Conservation (phyloP, 2,888 invertebrate genomes). For the Cantharis rustica region DNA sequence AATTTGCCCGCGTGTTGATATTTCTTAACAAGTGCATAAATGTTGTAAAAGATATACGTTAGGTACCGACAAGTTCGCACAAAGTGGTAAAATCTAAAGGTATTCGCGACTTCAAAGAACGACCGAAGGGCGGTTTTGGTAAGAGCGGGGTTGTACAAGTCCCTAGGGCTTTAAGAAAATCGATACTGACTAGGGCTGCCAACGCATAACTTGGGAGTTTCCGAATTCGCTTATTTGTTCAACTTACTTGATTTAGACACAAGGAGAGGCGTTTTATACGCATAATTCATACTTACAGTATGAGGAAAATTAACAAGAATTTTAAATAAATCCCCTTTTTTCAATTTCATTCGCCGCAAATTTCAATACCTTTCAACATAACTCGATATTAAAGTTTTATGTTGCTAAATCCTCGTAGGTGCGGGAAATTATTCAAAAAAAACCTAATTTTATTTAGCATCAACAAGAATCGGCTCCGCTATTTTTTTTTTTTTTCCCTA, state of each 20-base stretch:
- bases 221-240: slow-evolving; percentile 32
- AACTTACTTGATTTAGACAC: slow-evolving; percentile 23
- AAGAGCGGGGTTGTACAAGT: slow-evolving; percentile 36
- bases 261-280: slow-evolving; percentile 2
- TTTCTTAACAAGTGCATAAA: not conserved
- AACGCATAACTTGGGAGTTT: slow-evolving; percentile 30
- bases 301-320: not conserved
- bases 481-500: slow-evolving; percentile 7
- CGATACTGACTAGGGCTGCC: slow-evolving; percentile 36
- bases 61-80: slow-evolving; percentile 32
- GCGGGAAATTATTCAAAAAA: slow-evolving; percentile 11
- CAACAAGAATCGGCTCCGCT: slow-evolving; percentile 13
- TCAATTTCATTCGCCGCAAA: not conserved
- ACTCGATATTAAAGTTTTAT: not conserved
- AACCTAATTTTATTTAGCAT: slow-evolving; percentile 20
- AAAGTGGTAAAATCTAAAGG: slow-evolving; percentile 41
- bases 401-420: not conserved
- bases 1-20: not conserved
- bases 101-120: slow-evolving; percentile 43
- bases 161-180: slow-evolving; percentile 41
- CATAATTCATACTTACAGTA: not conserved
- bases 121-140: slow-evolving; percentile 35
- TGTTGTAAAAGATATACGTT: not conserved
- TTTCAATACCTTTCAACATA: not conserved
- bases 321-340: not conserved